Conservation (phyloP, 2,888 invertebrate species). For the Ormyrus nitidulus region DNA sequence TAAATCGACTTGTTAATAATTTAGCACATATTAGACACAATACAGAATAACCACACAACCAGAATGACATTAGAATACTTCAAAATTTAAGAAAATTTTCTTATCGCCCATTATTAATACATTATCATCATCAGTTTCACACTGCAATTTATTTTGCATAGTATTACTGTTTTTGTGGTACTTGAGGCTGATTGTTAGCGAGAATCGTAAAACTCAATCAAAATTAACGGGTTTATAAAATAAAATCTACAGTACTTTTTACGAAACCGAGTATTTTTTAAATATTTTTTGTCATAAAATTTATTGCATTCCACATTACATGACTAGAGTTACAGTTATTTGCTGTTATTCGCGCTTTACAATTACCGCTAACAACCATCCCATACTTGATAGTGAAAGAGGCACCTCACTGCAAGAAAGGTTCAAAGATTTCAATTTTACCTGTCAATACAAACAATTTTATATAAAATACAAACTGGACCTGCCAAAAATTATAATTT, state of each 20-base stretch:
- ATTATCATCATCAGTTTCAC: conserved; percentile 14
- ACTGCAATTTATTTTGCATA: conserved; percentile 18
- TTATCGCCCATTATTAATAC: background rate
- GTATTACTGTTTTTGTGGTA: conserved; percentile 39
- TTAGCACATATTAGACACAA: conserved; percentile 12
- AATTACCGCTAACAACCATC: conserved; percentile 22
- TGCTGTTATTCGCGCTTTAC: background rate
- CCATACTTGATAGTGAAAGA: conserved; percentile 23
- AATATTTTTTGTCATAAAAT: background rate
- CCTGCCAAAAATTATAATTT: conserved; percentile 20
- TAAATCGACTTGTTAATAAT: conserved; percentile 3
- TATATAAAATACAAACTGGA: conserved; percentile 42
- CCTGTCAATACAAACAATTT: conserved; percentile 17
- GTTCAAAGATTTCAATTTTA: background rate
- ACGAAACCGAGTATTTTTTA: conserved; percentile 10
- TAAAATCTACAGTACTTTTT: conserved; percentile 29
- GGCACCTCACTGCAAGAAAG: conserved; percentile 22
- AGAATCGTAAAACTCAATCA: background rate
- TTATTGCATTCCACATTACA: background rate
- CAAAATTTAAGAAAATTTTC: conserved; percentile 12
- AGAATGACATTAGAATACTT: conserved; percentile 25
- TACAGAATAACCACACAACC: conserved; percentile 27
- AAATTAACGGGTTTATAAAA: background rate
- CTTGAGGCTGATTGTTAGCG: conserved; percentile 39
- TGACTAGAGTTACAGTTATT: conserved; percentile 23